Evolutionary conservation across 2,888 invertebrate species (phyloP).

Genomic region (Lycophotia porphyrea): DNA sequence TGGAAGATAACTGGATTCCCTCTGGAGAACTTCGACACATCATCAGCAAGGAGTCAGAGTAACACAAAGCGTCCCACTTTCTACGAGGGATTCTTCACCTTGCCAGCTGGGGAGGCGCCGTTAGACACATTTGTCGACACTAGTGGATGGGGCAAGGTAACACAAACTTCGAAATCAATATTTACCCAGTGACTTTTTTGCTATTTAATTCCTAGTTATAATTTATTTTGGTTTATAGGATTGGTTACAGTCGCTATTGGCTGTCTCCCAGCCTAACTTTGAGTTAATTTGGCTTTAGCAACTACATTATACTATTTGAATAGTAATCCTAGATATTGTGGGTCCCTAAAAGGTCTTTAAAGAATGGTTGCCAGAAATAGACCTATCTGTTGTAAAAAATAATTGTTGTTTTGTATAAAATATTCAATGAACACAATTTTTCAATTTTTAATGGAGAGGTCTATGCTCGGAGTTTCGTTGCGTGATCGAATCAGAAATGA

Average conservation of each 20-base stretch:
- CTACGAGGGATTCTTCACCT: conserved; percentile 86
- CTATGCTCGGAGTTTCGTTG: too few species aligned
- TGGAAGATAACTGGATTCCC: conserved; percentile 93
- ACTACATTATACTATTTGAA: neutral
- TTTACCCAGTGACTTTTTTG: neutral
- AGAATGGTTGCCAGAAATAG: neutral
- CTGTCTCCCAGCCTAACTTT: neutral
- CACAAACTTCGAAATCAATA: neutral
- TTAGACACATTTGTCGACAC: conserved; percentile 95
- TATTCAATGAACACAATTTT: too few species aligned
- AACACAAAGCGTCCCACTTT: conserved; percentile 87
- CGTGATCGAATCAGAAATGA: too few species aligned
- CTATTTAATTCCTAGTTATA: neutral
- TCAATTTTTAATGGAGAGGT: too few species aligned
- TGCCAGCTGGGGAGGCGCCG: conserved; percentile 84
- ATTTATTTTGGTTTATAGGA: neutral
- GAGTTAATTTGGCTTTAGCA: neutral
- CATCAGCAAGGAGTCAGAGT: conserved; percentile 25
- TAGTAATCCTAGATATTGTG: neutral
- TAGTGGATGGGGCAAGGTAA: conserved; percentile 94
- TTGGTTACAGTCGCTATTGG: neutral
- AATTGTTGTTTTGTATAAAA: too few species aligned
- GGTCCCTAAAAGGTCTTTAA: neutral
- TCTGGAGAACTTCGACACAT: conserved; percentile 77
- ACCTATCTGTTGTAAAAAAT: too few species aligned